Conservation (phyloP, 1,140 invertebrate species). For the Hyles euphorbiae region DNA sequence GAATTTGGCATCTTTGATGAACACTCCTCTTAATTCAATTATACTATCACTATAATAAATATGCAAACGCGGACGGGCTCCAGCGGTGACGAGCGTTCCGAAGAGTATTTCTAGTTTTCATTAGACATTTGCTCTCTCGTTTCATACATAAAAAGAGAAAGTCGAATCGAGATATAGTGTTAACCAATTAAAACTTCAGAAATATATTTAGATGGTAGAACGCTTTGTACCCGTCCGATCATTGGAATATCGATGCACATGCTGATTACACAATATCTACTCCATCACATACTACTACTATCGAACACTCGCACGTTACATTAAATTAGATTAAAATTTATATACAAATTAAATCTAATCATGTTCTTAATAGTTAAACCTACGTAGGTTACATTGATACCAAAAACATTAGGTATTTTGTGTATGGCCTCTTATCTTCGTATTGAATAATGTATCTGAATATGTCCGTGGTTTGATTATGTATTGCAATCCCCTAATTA, state of each 20-base stretch:
- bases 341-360: constrained; percentile 64
- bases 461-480: constrained; percentile 18
- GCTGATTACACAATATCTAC: constrained; percentile 15
- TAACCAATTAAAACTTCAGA: constrained; percentile 17
- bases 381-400: constrained; percentile 43
- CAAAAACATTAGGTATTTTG: constrained; percentile 35
- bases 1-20: constrained; percentile 71
- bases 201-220: neutral
- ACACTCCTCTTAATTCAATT: constrained; percentile 42
- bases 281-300: constrained; percentile 67
- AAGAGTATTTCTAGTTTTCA: too few species aligned
- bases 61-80: too few species aligned
- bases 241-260: neutral
- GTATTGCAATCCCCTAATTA: constrained; percentile 15
- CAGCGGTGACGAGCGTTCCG: too few species aligned
- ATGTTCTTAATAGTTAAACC: constrained; percentile 51
- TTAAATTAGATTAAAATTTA: constrained; percentile 67
- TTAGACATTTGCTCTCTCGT: too few species aligned
- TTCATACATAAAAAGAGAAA: too few species aligned
- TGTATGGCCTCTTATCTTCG: constrained; percentile 49
- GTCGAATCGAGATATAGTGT: neutral
- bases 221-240: too few species aligned
- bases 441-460: constrained; percentile 13
- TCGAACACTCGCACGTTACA: constrained; percentile 72
- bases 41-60: constrained; percentile 7